phyloP scores from a whole-genome alignment of 1,140 invertebrate species.

The Adelges cooleyi region DNA sequence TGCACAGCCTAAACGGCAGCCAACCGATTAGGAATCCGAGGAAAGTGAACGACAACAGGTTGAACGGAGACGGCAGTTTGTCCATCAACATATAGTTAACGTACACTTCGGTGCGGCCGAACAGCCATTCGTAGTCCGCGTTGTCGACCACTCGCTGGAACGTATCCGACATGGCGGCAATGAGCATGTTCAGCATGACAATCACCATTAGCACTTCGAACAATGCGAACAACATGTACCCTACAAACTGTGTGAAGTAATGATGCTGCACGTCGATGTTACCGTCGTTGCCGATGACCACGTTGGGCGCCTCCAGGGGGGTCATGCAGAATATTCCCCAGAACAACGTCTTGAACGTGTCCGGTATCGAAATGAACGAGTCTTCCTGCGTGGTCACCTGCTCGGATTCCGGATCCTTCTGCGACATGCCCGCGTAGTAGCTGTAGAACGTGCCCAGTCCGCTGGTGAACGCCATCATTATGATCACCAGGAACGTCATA shows the following conservation, averaged over 20 bases:
- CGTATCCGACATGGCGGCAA: slow-evolving; percentile 64
- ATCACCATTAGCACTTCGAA: slow-evolving; percentile 58
- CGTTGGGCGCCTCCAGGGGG: slow-evolving; percentile 50
- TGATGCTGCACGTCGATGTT: slow-evolving; percentile 48
- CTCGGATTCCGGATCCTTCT: slow-evolving; percentile 42
- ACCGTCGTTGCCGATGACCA: slow-evolving; percentile 50
- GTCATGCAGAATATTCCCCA: slow-evolving; percentile 65
- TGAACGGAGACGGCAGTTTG: slow-evolving; percentile 7
- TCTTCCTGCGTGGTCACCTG: slow-evolving; percentile 38
- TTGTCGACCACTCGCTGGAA: slow-evolving; percentile 53
- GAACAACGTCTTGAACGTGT: slow-evolving; percentile 55
- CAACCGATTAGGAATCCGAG: neutral
- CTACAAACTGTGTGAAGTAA: slow-evolving; percentile 47
- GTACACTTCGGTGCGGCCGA: slow-evolving; percentile 41
- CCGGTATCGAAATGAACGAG: slow-evolving; percentile 45
- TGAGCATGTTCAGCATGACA: slow-evolving; percentile 64
- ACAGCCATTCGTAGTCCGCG: slow-evolving; percentile 48
- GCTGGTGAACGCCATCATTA: slow-evolving; percentile 44
- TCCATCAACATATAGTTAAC: neutral
- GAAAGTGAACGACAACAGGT: neutral
- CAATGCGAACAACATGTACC: slow-evolving; percentile 50
- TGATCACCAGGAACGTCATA: slow-evolving; percentile 43
- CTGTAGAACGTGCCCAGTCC: slow-evolving; percentile 42
- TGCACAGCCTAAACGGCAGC: neutral
- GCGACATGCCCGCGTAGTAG: slow-evolving; percentile 50